phyloP scores from a whole-genome alignment of 2,888 invertebrate genomes.

The Scaptomyza cyrtandrae region DNA sequence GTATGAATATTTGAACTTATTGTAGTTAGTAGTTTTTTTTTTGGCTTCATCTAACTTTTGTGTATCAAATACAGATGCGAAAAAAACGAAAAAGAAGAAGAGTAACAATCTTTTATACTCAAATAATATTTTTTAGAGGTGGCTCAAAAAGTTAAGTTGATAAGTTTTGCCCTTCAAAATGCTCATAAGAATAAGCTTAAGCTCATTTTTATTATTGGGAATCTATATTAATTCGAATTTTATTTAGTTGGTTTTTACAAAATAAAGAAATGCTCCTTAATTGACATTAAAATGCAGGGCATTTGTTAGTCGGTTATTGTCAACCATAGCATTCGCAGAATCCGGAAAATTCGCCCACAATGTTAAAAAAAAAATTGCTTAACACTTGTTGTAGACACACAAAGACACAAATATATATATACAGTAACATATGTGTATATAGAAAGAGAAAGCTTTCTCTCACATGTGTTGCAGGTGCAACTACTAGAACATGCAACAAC shows the following conservation, averaged over 20 bases:
- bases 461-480: constrained; percentile 13
- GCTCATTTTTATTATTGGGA: no score
- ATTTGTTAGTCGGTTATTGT: constrained; percentile 4
- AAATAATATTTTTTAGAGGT: neutral
- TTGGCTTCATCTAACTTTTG: constrained; percentile 10
- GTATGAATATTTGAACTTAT: neutral
- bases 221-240: no score
- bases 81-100: no score
- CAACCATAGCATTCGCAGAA: constrained; percentile 1
- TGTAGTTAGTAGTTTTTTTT: constrained; percentile 14
- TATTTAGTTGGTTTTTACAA: no score
- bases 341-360: constrained; percentile 21
- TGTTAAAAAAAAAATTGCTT: constrained; percentile 63
- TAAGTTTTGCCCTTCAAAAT: no score
- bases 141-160: no score
- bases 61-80: neutral
- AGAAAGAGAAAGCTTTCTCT: neutral
- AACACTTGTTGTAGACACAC: constrained; percentile 48
- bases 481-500: constrained; percentile 10
- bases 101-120: neutral
- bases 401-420: constrained; percentile 28
- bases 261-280: no score
- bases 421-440: neutral
- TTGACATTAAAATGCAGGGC: constrained; percentile 5
- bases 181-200: no score